Conservation (phyloP, 2,113 vertebrate species). For the Sinosuthora webbiana region DNA sequence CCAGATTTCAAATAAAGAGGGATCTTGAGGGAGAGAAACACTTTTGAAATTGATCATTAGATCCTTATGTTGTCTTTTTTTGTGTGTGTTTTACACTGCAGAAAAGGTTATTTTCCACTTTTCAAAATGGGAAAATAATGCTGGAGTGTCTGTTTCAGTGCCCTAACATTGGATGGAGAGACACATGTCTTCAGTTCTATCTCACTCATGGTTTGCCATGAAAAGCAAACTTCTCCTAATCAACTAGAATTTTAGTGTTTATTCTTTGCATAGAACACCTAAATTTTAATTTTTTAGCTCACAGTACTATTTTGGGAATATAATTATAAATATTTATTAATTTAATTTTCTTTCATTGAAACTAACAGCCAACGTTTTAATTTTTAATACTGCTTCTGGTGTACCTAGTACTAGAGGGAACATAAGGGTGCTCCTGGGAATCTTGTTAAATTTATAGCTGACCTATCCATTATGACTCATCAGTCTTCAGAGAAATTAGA, state of each 20-base stretch:
- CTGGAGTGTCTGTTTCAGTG: background rate
- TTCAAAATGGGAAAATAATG: background rate
- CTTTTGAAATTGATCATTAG: background rate
- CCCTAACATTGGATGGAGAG: background rate
- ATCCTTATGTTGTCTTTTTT: background rate
- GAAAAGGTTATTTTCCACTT: background rate
- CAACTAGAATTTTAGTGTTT: background rate
- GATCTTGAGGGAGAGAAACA: background rate
- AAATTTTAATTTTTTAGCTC: background rate
- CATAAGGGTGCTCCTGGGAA: background rate
- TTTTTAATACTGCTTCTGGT: slow-evolving; percentile 21
- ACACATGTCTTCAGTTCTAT: background rate
- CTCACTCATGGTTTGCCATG: background rate
- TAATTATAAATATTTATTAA: slow-evolving; percentile 48
- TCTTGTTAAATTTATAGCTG: slow-evolving; percentile 9
- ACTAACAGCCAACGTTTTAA: background rate
- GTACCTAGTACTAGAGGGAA: background rate
- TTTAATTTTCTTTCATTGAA: slow-evolving; percentile 49
- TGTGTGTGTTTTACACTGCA: background rate
- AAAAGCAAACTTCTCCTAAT: background rate
- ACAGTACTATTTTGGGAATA: background rate
- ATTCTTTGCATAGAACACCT: background rate
- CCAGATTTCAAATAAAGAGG: background rate
- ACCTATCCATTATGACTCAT: background rate
- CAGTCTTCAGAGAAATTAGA: slow-evolving; percentile 6